phyloP scores from a whole-genome alignment of 2,113 vertebrate genomes.

The Urocynchramus pylzowi region DNA sequence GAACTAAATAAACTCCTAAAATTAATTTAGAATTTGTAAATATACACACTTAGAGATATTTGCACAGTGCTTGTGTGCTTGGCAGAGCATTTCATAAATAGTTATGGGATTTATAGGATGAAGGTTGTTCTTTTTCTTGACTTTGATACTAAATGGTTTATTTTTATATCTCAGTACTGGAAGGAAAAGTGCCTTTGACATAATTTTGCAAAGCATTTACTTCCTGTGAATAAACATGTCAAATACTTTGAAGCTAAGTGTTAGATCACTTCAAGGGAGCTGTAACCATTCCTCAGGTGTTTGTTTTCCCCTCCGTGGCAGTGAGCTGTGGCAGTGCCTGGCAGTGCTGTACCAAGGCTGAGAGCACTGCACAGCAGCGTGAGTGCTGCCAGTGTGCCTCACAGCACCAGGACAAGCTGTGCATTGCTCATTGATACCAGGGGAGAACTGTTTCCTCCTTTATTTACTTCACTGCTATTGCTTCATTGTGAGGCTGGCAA shows the following conservation, averaged over 20 bases:
- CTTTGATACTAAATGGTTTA: neutral
- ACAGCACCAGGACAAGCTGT: neutral
- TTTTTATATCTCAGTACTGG: neutral
- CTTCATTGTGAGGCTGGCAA: neutral
- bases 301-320: neutral
- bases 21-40: neutral
- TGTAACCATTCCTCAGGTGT: accelerated
- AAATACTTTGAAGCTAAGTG: neutral
- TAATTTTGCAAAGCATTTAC: neutral
- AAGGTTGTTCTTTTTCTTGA: neutral
- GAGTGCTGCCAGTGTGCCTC: accelerated
- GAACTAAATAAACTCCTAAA: neutral
- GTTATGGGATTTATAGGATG: neutral
- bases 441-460: neutral
- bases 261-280: neutral
- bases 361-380: accelerated
- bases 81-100: neutral
- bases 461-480: neutral
- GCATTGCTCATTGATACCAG: neutral
- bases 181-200: neutral
- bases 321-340: neutral
- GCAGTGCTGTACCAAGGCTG: neutral
- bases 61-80: neutral
- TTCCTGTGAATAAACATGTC: neutral
- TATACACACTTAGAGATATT: neutral